phyloP scores from a whole-genome alignment of 2,888 invertebrate genomes.

The Volucella bombylans region DNA sequence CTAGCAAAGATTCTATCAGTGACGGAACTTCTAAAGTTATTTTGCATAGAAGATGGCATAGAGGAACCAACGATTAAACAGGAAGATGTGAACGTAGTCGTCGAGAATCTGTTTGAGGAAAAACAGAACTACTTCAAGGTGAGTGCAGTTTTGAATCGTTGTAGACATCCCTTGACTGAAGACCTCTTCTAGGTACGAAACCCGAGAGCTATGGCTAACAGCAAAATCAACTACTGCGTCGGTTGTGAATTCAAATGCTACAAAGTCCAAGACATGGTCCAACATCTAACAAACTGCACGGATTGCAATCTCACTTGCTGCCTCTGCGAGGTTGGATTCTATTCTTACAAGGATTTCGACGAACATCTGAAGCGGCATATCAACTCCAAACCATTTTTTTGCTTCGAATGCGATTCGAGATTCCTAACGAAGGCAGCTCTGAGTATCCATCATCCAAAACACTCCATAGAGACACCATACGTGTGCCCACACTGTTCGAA shows the following conservation, averaged over 20 bases:
- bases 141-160: neutral
- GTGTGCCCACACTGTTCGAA: conserved; percentile 83
- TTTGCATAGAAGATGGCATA: conserved; percentile 76
- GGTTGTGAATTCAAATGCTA: conserved; percentile 82
- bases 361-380: conserved; percentile 83
- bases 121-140: conserved; percentile 80
- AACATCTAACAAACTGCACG: conserved; percentile 79
- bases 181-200: conserved; percentile 48
- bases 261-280: conserved; percentile 81
- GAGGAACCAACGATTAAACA: conserved; percentile 49
- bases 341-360: conserved; percentile 80
- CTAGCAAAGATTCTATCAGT: conserved; percentile 79
- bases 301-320: conserved; percentile 80
- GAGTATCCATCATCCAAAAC: conserved; percentile 84
- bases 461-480: conserved; percentile 84
- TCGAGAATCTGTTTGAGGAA: conserved; percentile 78
- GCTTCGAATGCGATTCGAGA: conserved; percentile 83
- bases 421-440: conserved; percentile 83
- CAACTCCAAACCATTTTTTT: conserved; percentile 83
- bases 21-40: conserved; percentile 79
- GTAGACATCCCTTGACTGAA: neutral
- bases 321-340: conserved; percentile 80
- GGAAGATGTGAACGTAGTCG: conserved; percentile 74
- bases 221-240: conserved; percentile 82
- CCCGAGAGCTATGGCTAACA: conserved; percentile 75